These are phyloP conservation scores for Melitaea athalia DNA, from an alignment of 2,888 invertebrate species.

Conservation along the genomic window DNA sequence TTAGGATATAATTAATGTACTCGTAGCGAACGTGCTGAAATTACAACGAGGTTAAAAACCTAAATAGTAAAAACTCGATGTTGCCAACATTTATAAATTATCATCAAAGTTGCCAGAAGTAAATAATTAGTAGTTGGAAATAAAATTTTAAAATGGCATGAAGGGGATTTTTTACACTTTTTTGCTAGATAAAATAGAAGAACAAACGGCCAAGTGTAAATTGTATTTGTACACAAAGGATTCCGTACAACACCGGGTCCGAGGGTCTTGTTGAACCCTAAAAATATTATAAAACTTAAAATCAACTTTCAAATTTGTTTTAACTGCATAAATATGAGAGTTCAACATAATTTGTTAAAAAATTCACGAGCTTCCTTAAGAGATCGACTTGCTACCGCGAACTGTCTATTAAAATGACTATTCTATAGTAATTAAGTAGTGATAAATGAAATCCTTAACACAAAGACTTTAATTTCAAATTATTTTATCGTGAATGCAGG, in stretches of 20 bases:
- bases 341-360: neutral
- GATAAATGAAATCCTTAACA: neutral
- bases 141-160: neutral
- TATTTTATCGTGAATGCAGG: neutral
- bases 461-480: neutral
- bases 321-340: neutral
- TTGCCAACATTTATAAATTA: conserved; percentile 3
- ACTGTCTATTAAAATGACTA: conserved; percentile 4
- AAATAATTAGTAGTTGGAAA: neutral
- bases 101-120: neutral
- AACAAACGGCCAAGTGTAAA: neutral
- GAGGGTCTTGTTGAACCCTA: too few species aligned
- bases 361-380: neutral
- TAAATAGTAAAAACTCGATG: neutral
- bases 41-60: neutral
- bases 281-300: neutral
- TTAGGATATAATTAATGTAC: neutral
- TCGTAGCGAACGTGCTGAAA: neutral
- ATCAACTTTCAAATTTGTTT: neutral
- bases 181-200: neutral
- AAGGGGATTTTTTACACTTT: neutral
- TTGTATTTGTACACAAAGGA: neutral
- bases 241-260: too few species aligned
- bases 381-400: neutral
- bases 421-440: neutral